Base-by-base conservation (phyloP, 2,113 vertebrate species). In the Nerophis lumbriciformis region DNA sequence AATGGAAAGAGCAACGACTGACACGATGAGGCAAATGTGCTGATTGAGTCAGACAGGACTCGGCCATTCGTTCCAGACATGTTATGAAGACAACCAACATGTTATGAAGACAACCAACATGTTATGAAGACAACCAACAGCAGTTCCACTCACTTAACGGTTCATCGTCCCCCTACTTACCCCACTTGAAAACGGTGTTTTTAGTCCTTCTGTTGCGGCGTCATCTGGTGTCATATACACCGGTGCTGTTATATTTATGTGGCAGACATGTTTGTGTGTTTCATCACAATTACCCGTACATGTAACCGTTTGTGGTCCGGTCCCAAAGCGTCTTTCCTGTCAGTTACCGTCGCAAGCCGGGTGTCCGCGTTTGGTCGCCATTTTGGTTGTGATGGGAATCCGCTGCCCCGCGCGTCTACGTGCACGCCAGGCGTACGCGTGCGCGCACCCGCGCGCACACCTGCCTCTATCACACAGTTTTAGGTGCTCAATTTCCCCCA, bases 321-420 rank as follows among this genome's bases (percentile, higher is more conserved):
- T 55, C 6, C 3, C 49, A 35, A 68, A 35, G 65, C 54, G 48
- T 63, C 59, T 35, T 69, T 19, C 15, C 72, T 53, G 75, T 82
- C 80, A 65, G 68, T 76, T 78, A 73, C 38, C 42, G 75, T 5
- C 65, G 48, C 14, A 72, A 51, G 67, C 81, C 85, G 83, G 79
- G 77, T 79, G 77, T 71, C 59, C 74, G 76, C 79, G 42, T 45
- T 75, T 55, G 61, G 78, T 65, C 81, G 85, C 85, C 85, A 87
- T 87, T 75, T 87, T 87, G 85, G 66, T 73, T 84, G 75, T 80
- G 80, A 79, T 81, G 84, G 70, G 72, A 76, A 71, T 69, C 76
- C 59, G 71, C 61, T 50, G 56, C 35, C 59, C 42, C 5, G n/a
- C 15, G 14, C 54, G 2, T 55, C 35, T 8, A 15, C 53, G 53